These are phyloP conservation scores for Thunnus albacares DNA, from an alignment of 2,797 vertebrate genomes.

Conservation along the genomic window DNA sequence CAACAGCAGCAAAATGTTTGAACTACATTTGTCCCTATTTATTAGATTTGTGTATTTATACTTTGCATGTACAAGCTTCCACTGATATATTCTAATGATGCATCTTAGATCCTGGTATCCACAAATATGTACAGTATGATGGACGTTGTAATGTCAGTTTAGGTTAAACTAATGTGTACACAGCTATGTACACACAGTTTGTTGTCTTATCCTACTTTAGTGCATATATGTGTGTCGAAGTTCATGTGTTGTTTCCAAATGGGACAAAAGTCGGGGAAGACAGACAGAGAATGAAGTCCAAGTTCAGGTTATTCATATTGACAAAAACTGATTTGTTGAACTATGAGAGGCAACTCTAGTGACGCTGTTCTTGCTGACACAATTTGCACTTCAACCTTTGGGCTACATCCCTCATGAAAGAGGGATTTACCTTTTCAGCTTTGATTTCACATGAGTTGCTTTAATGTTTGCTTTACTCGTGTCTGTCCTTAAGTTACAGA, in stretches of 20 bases:
- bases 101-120: background rate
- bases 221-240: background rate
- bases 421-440: background rate
- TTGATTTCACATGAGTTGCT: no score
- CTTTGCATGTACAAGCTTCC: background rate
- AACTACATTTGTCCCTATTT: background rate
- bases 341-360: background rate
- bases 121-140: background rate
- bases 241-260: conserved; percentile 9
- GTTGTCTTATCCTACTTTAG: background rate
- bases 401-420: background rate
- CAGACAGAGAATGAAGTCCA: conserved; percentile 7
- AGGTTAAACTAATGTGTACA: background rate
- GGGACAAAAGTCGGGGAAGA: conserved; percentile 31
- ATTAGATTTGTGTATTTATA: background rate
- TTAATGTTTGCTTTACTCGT: no score
- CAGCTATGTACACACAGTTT: background rate
- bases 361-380: background rate
- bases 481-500: no score
- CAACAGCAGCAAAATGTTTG: background rate
- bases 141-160: background rate
- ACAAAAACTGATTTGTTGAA: background rate
- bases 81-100: no score
- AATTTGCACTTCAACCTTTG: background rate
- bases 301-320: conserved; percentile 1